phyloP scores from a whole-genome alignment of 2,888 invertebrate genomes.

The Leucozona laternaria region DNA sequence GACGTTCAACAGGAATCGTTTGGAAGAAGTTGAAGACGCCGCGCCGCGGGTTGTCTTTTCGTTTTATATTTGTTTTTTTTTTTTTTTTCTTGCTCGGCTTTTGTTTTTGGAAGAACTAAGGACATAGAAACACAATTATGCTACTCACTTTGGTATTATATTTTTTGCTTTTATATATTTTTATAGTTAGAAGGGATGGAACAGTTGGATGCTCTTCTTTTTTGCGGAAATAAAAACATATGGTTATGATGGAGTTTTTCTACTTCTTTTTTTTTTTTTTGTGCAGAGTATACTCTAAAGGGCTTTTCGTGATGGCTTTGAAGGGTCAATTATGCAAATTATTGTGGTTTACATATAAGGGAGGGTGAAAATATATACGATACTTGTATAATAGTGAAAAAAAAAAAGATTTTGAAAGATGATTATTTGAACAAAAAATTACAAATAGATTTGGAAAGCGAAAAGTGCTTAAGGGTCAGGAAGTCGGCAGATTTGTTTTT shows the following conservation, averaged over 20 bases:
- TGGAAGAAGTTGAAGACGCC: conserved; percentile 59
- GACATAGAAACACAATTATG: conserved; percentile 66
- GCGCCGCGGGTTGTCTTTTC: conserved; percentile 48
- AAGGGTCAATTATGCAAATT: conserved; percentile 74
- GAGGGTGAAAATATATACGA: neutral
- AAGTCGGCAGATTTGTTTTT: neutral
- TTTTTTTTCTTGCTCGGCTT: conserved; percentile 17
- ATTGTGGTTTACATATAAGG: conserved; percentile 27
- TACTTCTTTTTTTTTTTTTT: neutral
- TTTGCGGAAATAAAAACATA: conserved; percentile 59
- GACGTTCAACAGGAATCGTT: conserved; percentile 61
- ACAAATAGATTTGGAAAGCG: conserved; percentile 40
- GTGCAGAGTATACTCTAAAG: neutral
- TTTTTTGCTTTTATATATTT: neutral
- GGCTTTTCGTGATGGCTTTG: conserved; percentile 58
- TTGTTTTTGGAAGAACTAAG: conserved; percentile 44
- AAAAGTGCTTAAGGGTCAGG: conserved; percentile 39
- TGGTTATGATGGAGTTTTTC: conserved; percentile 58
- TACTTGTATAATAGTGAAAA: neutral
- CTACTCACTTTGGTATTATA: conserved; percentile 49
- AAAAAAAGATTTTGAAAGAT: conserved; percentile 39
- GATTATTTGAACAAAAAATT: conserved; percentile 49
- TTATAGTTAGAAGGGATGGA: conserved; percentile 22
- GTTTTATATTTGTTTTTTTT: neutral
- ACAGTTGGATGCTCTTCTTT: conserved; percentile 15